phyloP scores from a whole-genome alignment of 2,797 vertebrate genomes.

The Nannoperca obscura region DNA sequence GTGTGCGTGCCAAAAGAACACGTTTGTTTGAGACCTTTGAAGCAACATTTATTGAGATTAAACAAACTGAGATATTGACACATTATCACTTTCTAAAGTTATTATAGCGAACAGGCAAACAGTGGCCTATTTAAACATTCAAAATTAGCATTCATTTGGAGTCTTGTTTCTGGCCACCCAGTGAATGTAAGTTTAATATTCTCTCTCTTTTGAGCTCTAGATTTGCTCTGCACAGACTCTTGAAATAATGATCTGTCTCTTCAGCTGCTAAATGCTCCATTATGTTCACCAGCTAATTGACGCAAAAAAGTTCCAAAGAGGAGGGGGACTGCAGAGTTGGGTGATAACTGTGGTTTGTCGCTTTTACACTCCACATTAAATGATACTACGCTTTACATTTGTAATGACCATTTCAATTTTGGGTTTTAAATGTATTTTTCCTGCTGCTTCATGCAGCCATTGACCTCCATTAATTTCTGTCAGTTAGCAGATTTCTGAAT shows the following conservation, averaged over 20 bases:
- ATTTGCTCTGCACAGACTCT: neutral
- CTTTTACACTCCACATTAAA: neutral
- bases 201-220: neutral
- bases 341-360: neutral
- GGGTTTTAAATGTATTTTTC: neutral
- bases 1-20: too few relatives aligned
- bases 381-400: neutral
- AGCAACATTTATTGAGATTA: neutral
- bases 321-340: too few relatives aligned
- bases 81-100: neutral
- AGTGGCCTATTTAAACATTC: neutral
- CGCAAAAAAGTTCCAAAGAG: neutral
- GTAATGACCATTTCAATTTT: neutral
- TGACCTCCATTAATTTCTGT: too few relatives aligned
- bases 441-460: too few relatives aligned
- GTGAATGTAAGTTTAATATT: neutral
- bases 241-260: neutral
- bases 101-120: neutral
- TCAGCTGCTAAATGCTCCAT: neutral
- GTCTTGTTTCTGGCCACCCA: neutral
- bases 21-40: neutral
- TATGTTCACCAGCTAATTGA: neutral
- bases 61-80: constrained; percentile 1
- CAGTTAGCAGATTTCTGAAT: neutral
- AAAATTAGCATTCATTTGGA: neutral